Evolutionary conservation across 1,140 invertebrate genomes (phyloP), one percentile per base, ranked within the genome.

Genomic region (Trissolcus basalis): DNA sequence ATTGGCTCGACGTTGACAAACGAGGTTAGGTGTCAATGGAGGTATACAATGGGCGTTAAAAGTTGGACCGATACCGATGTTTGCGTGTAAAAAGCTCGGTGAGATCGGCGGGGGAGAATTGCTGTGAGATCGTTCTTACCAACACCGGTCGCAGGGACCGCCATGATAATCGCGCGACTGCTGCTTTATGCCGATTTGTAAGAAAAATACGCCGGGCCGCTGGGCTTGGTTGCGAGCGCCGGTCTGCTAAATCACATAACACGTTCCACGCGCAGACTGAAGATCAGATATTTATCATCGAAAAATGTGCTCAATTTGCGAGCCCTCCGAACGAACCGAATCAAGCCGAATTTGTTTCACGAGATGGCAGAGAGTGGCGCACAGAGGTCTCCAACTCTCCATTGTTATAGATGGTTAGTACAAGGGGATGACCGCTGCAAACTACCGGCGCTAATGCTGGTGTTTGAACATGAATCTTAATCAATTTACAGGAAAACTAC

Each of bases 71-170:
- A 27, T 27, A 27, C 1, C 19, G 19, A 6, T 1, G 6, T 27
- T 1, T 27, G 19, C 19, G 6, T 3, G 6, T 27, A 27, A 27
- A 27, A 27, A 4, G 36, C 35, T 33, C 10, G 1, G 12, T 1
- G 39, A 7, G 9, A 15, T 9, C 7, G 27, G 9, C 43, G 27
- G 2, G 41, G 14, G 11, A 11, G 14, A 41, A 15, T 14, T 0
- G 27, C 15, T 16, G 8, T 15, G 16, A 49, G 45, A 55, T 36
- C 41, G 39, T 72, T 33, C 87, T 87, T 78, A 87, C 87, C 87
- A 80, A 89, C 87, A 86, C 87, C 87, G 87, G 85, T 83, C 77
- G 85, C 86, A 63, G 86, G 86, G 73, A 87, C 85, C 86, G 87
- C 87, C 87, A 89, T 89, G 81, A 86, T 87, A 78, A 74, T 74